A percentile compares a stretch with the other conserved stretches of the same genome.
Conservation (phyloP, 2,113 vertebrate genomes). For the Lathamus discolor region DNA sequence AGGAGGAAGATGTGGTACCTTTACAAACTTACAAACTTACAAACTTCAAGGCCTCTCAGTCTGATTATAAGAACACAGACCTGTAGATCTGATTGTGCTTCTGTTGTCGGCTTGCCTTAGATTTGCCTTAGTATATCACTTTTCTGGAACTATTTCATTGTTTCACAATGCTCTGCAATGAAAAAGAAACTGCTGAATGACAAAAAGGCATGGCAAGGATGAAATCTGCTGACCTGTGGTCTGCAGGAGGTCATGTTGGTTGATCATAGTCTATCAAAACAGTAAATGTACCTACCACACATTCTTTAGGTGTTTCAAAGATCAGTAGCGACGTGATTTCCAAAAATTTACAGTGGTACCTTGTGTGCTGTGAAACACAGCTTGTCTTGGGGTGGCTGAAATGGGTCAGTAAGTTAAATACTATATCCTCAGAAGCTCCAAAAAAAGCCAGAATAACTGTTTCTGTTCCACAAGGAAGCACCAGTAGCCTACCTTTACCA, state of each 20-base stretch:
- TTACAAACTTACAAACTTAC: not conserved
- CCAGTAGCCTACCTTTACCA: not conserved
- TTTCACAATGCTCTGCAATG: not conserved
- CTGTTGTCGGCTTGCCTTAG: not conserved
- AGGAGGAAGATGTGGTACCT: not conserved
- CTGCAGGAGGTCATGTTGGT: not conserved
- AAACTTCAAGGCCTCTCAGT: not conserved
- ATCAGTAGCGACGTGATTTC: conserved; percentile 22
- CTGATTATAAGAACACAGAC: not conserved
- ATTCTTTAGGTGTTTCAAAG: conserved; percentile 32
- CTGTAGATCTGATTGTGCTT: not conserved
- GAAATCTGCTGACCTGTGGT: conserved; percentile 23
- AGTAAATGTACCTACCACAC: not conserved
- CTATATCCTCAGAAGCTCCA: not conserved
- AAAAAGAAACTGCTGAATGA: conserved; percentile 27
- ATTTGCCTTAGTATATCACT: rapidly evolving
- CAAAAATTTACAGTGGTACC: conserved; percentile 2
- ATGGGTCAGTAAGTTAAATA: conserved; percentile 31
- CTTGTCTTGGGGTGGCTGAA: conserved; percentile 11
- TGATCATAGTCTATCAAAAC: conserved; percentile 37
- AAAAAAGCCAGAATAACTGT: not conserved
- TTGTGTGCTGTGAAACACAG: conserved; percentile 9
- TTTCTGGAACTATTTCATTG: not conserved
- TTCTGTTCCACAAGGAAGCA: not conserved
- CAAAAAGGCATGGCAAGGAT: not conserved